Evolutionary conservation across 2,797 vertebrate genomes (phyloP).

Genomic region (Syngnathus acus): DNA sequence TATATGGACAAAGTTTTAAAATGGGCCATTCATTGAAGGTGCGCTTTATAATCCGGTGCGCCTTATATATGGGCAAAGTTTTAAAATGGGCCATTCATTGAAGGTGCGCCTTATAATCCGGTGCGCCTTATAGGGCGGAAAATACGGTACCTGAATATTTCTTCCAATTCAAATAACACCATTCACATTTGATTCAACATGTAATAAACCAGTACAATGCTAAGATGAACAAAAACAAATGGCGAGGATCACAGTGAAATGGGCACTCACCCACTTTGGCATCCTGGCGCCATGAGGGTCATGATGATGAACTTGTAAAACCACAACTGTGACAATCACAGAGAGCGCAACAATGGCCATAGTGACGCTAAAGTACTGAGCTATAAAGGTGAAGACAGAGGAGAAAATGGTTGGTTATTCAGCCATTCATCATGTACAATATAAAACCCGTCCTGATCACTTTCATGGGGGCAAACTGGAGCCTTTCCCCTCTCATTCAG

Average conservation of each 20-base stretch:
- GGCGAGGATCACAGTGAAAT: background rate
- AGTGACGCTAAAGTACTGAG: constrained; percentile 72
- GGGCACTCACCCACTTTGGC: constrained; percentile 72
- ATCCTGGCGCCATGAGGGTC: constrained; percentile 70
- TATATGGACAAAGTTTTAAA: too few relatives aligned
- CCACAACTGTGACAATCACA: constrained; percentile 71
- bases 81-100: too few relatives aligned
- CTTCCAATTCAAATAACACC: background rate
- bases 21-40: too few relatives aligned
- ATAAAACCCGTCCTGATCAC: background rate
- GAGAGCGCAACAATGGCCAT: constrained; percentile 74
- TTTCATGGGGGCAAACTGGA: background rate
- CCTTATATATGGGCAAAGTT: background rate
- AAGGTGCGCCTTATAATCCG: background rate
- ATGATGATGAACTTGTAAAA: constrained; percentile 72
- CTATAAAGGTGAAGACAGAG: constrained; percentile 33
- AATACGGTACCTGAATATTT: background rate
- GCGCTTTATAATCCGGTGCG: background rate
- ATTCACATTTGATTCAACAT: background rate
- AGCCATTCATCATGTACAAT: background rate
- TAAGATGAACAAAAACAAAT: background rate
- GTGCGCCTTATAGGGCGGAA: background rate
- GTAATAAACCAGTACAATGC: background rate
- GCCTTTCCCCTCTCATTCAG: background rate
- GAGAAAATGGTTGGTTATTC: background rate